Evolutionary conservation across 2,888 invertebrate species (phyloP), one percentile per base, ranked within the genome.

Genomic region (Galeruca laticollis): DNA sequence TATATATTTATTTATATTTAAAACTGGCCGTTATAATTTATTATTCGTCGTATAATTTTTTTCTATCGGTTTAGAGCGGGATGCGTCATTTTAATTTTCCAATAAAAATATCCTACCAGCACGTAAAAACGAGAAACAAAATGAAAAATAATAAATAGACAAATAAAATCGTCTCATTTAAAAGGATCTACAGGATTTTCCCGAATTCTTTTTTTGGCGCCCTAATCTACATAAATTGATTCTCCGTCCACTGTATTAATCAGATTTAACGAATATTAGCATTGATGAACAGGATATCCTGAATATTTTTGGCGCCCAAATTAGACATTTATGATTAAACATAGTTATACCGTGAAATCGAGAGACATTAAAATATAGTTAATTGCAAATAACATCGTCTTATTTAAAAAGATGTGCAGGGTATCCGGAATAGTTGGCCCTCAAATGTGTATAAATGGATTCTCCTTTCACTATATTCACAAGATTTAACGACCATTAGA

Each of bases 21-120:
- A 89, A 90, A 91, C 91, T 91, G 91, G 91, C 91, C 91, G 87
- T 89, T 76, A 78, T 78, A 76, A 63, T 71, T 70, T 60, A 59
- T 59, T 20, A 37, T 20, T 59, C 33, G 21, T 54, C 18, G 52
- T n/a, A 21, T 40, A 33, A 35, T 60, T 70, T 73, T 68, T 70
- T 80, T 81, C 79, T 78, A 79, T 79, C 77, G 80, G 79, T 79
- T 77, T 8, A 47, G 57, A 43, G 40, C 31, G 3, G 10, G 70
- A 62, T 60, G 63, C 35, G n/a, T n/a, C n/a, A n/a, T 61, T 61
- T 60, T 60, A 40, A 43, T 60, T 60, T 40, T 60, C 35, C 56
- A 64, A 43, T 40, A 57, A 65, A 65, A 13, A 60, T 21, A 21
- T 15, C 52, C 5, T 3, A 52, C 56, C 56, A 15, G 56, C 56